A percentile compares a stretch with the other conserved stretches of the same genome.
Conservation (phyloP, 2,888 invertebrate species). For the Epinotia brunnichana region DNA sequence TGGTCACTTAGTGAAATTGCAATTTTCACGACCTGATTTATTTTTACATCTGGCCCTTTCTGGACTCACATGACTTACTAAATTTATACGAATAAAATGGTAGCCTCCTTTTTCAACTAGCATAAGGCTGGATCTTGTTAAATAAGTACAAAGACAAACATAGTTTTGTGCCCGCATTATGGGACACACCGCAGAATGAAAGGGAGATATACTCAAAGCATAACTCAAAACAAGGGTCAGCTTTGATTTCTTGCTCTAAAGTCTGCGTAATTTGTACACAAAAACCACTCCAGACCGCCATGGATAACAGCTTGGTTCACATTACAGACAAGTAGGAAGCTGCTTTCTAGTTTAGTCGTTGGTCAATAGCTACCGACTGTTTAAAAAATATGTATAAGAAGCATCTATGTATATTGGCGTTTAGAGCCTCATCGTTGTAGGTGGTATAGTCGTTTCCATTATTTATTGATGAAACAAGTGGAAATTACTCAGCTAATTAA, state of each 20-base stretch:
- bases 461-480: constrained; percentile 4
- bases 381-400: neutral
- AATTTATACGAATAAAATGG: neutral
- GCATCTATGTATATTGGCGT: neutral
- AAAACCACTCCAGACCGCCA: neutral
- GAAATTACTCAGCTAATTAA: constrained; percentile 14
- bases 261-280: neutral
- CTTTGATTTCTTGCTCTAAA: constrained; percentile 45
- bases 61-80: too few species aligned
- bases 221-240: constrained; percentile 44
- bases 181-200: constrained; percentile 40
- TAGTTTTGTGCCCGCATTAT: constrained; percentile 34
- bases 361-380: neutral
- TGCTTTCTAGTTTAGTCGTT: neutral
- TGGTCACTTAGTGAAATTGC: too few species aligned
- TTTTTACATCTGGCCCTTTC: too few species aligned
- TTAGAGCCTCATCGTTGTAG: constrained; percentile 10
- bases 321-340: neutral
- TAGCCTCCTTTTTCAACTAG: constrained; percentile 10
- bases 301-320: neutral
- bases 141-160: constrained; percentile 29
- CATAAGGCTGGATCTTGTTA: neutral
- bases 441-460: constrained; percentile 15
- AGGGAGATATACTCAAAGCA: constrained; percentile 49
- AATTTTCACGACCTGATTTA: too few species aligned